Conservation (phyloP, 2,888 invertebrate species). For the Rhamphomyia laevipes region DNA sequence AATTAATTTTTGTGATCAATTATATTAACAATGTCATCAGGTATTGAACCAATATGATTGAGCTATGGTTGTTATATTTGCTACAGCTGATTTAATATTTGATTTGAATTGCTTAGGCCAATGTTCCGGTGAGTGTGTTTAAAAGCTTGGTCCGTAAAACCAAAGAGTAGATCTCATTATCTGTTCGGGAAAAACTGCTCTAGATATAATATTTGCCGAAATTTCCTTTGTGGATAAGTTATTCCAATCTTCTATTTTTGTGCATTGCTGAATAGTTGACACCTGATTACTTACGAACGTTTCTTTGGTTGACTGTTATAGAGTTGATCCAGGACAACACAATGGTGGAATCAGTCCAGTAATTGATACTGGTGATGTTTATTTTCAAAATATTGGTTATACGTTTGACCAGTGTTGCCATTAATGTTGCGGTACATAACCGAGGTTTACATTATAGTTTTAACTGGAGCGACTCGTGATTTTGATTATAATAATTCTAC, state of each 20-base stretch:
- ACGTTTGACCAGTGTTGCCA: constrained; percentile 2
- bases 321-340: too few relatives aligned
- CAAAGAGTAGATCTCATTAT: not conserved
- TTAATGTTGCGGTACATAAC: constrained; percentile 3
- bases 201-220: not conserved
- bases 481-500: constrained; percentile 8
- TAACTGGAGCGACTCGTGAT: constrained; percentile 8
- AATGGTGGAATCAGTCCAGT: not conserved
- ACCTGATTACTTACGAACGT: not conserved
- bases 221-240: not conserved
- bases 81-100: too few relatives aligned
- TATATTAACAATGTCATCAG: too few relatives aligned
- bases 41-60: too few relatives aligned
- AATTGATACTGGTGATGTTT: not conserved
- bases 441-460: constrained; percentile 3
- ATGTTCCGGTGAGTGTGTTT: too few relatives aligned
- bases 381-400: not conserved
- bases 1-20: too few relatives aligned
- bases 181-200: not conserved
- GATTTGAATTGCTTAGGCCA: too few relatives aligned
- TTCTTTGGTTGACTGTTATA: not conserved
- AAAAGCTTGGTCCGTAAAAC: not conserved
- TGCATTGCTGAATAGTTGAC: not conserved
- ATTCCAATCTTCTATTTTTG: not conserved
- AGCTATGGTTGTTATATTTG: too few relatives aligned